These are phyloP conservation scores for Caenorhabditis briggsae DNA, from an alignment of 1,140 invertebrate species.

Conservation along the genomic window DNA sequence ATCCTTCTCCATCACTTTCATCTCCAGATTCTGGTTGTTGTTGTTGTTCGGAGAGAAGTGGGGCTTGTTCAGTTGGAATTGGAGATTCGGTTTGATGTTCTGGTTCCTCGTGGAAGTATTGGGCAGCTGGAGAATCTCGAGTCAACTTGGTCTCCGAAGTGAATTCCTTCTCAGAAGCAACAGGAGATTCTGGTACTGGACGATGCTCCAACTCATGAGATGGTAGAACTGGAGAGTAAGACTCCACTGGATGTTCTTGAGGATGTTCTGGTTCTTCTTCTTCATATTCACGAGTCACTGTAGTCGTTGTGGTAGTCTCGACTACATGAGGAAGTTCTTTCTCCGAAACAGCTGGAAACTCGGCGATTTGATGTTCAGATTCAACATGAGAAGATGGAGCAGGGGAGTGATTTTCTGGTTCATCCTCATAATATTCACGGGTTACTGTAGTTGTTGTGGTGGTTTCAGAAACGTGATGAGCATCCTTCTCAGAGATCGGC, in stretches of 20 bases:
- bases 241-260: background rate
- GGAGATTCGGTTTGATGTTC: conserved; percentile 21
- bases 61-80: conserved; percentile 2
- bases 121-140: conserved; percentile 8
- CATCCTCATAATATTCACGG: conserved; percentile 14
- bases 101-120: conserved; percentile 13
- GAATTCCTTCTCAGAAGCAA: background rate
- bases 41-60: conserved; percentile 28
- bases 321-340: no score
- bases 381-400: no score
- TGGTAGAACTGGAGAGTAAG: background rate
- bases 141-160: background rate
- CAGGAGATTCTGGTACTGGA: conserved; percentile 8
- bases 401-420: background rate
- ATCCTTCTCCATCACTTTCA: conserved; percentile 57
- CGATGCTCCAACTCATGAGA: background rate
- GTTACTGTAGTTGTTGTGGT: conserved; percentile 33
- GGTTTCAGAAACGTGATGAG: conserved; percentile 9
- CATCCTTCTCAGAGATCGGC: background rate
- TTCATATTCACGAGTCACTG: conserved; percentile 17
- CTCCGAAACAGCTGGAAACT: no score
- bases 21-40: conserved; percentile 23
- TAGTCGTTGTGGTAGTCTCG: background rate
- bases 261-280: conserved; percentile 29
- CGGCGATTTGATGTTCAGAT: no score